These are phyloP conservation scores for Dicyrtoma fusca DNA, from an alignment of 2,888 invertebrate species.

Conservation along the genomic window DNA sequence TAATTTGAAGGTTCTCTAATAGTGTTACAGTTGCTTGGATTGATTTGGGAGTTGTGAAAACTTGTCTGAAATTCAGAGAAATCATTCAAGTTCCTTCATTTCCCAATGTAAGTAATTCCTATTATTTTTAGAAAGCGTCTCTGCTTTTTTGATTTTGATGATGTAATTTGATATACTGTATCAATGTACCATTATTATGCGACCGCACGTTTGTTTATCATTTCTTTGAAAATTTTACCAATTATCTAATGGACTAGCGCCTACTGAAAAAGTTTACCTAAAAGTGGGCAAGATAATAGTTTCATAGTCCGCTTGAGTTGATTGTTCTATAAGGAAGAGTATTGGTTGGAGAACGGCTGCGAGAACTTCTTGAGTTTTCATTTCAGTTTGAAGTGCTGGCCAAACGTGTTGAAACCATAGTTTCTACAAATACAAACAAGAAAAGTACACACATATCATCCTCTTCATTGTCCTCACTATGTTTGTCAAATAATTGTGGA, in stretches of 20 bases:
- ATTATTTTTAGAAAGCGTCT: too few species aligned
- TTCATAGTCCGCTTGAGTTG: slow-evolving; percentile 77
- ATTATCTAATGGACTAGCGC: not conserved
- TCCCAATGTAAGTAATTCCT: too few species aligned
- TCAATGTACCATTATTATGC: too few species aligned
- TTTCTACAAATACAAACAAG: slow-evolving; percentile 69
- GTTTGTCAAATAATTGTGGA: too few species aligned
- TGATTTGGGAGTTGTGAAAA: slow-evolving; percentile 77
- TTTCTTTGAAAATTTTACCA: not conserved
- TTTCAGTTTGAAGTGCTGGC: slow-evolving; percentile 84
- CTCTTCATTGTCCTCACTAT: not conserved
- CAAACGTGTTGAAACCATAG: slow-evolving; percentile 92
- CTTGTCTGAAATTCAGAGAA: slow-evolving; percentile 64
- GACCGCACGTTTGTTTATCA: too few species aligned
- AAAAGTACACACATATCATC: not conserved
- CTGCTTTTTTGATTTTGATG: too few species aligned
- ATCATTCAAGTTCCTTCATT: too few species aligned
- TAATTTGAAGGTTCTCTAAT: slow-evolving; percentile 84
- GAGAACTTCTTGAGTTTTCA: slow-evolving; percentile 81
- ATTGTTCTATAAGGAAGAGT: slow-evolving; percentile 78
- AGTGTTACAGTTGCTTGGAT: slow-evolving; percentile 85
- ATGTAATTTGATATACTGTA: too few species aligned
- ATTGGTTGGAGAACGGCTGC: slow-evolving; percentile 81
- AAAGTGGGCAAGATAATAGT: slow-evolving; percentile 79
- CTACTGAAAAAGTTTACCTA: slow-evolving; percentile 66